Percentiles rank a stretch among this genome's conserved stretches.
Conservation (phyloP, 2,888 invertebrate species). For the Catonia carolina region DNA sequence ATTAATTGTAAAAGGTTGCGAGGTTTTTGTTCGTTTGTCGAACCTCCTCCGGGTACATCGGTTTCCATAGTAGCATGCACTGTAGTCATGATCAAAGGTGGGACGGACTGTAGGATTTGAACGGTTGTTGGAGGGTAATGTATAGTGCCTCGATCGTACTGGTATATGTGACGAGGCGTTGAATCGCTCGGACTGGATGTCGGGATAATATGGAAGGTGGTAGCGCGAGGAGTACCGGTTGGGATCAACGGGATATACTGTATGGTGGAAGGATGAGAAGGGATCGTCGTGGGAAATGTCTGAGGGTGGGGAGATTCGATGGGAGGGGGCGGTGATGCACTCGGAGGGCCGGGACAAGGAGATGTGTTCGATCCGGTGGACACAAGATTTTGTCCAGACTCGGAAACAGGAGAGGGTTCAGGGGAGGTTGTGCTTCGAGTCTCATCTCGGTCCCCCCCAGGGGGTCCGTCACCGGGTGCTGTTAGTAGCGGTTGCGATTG, state of each 20-base stretch:
- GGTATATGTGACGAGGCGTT: constrained; percentile 25
- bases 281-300: constrained; percentile 39
- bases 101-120: constrained; percentile 35
- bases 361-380: constrained; percentile 33
- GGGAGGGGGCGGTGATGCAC: constrained; percentile 40
- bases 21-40: not conserved
- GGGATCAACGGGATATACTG: constrained; percentile 35
- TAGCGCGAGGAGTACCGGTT: constrained; percentile 21
- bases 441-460: constrained; percentile 16
- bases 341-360: constrained; percentile 28
- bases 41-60: not conserved
- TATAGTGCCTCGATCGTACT: constrained; percentile 34
- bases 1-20: constrained; percentile 30
- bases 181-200: constrained; percentile 26
- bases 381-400: constrained; percentile 27
- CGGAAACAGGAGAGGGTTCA: not conserved
- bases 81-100: constrained; percentile 35
- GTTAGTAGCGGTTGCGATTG: constrained; percentile 28
- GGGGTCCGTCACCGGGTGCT: constrained; percentile 39
- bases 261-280: constrained; percentile 38
- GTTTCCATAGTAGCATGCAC: constrained; percentile 22
- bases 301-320: constrained; percentile 22
- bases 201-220: constrained; percentile 31
- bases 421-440: constrained; percentile 16
- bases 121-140: constrained; percentile 37